Conservation (phyloP, 2,888 invertebrate species). For the Melieria crassipennis region DNA sequence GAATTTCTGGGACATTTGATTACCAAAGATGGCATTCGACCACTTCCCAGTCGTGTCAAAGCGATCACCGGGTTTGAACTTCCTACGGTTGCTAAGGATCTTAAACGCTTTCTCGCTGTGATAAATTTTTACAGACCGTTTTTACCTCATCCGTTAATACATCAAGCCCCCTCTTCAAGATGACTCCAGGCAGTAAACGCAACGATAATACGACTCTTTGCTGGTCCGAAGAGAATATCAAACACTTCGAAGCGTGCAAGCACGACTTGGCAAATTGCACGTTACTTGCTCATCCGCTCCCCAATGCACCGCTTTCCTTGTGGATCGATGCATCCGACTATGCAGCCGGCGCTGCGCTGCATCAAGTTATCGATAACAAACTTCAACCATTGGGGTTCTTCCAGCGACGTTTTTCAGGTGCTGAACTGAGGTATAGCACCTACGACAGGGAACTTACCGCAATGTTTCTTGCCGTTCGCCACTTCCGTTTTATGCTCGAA, state of each 20-base stretch:
- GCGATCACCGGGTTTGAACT: background rate
- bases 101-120: slow-evolving; percentile 34
- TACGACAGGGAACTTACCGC: slow-evolving; percentile 63
- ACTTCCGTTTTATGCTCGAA: slow-evolving; percentile 45
- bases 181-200: slow-evolving; percentile 1
- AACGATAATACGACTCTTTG: slow-evolving; percentile 1
- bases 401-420: slow-evolving; percentile 42
- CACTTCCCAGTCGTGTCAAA: background rate
- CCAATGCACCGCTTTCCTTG: slow-evolving; percentile 20
- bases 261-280: background rate
- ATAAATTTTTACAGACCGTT: slow-evolving; percentile 34
- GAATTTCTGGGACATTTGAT: slow-evolving; percentile 12
- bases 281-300: background rate
- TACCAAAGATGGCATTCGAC: slow-evolving; percentile 3
- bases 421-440: slow-evolving; percentile 56
- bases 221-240: slow-evolving; percentile 38
- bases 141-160: slow-evolving; percentile 21
- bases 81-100: slow-evolving; percentile 28
- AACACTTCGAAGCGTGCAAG: slow-evolving; percentile 34
- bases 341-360: slow-evolving; percentile 35
- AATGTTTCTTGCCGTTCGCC: slow-evolving; percentile 56
- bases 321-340: slow-evolving; percentile 52
- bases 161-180: slow-evolving; percentile 23
- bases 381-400: slow-evolving; percentile 2
- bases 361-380: background rate